phyloP scores from a whole-genome alignment of 1,140 invertebrate genomes.

The Danaus plexippus region DNA sequence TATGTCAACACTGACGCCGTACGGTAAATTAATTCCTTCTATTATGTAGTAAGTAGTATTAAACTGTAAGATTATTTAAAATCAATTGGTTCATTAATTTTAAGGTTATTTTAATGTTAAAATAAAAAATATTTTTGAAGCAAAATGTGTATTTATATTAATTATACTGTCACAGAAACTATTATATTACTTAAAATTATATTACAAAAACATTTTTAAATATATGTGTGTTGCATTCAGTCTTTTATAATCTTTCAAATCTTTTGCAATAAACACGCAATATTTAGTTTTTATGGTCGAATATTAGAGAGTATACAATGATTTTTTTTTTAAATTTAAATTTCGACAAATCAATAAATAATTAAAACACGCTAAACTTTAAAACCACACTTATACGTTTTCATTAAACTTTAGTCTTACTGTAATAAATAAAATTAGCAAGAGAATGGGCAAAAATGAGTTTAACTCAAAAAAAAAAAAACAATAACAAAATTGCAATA shows the following conservation, averaged over 20 bases:
- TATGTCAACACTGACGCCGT: too few species aligned
- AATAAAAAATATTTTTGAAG: too few species aligned
- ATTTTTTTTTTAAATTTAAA: conserved; percentile 4
- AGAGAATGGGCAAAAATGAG: conserved; percentile 53
- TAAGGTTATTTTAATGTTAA: too few species aligned
- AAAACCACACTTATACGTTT: conserved; percentile 21
- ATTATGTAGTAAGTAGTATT: too few species aligned
- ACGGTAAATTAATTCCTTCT: too few species aligned
- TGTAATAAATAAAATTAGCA: conserved; percentile 61
- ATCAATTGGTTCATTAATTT: too few species aligned
- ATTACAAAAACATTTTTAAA: conserved; percentile 33
- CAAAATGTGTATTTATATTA: too few species aligned
- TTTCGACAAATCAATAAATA: conserved; percentile 18
- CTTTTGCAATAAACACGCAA: conserved; percentile 2
- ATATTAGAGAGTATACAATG: not conserved
- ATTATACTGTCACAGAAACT: conserved; percentile 54
- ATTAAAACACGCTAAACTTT: conserved; percentile 18
- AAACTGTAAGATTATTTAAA: too few species aligned
- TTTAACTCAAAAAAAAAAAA: conserved; percentile 55
- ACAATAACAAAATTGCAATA: conserved; percentile 36
- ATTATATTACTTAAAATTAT: conserved; percentile 53
- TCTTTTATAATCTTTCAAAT: conserved; percentile 24
- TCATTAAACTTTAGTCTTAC: conserved; percentile 13
- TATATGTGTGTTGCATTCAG: conserved; percentile 34
- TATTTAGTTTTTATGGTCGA: not conserved